Evolutionary conservation across 2,888 invertebrate species (phyloP).

Genomic region (Theretra japonica): DNA sequence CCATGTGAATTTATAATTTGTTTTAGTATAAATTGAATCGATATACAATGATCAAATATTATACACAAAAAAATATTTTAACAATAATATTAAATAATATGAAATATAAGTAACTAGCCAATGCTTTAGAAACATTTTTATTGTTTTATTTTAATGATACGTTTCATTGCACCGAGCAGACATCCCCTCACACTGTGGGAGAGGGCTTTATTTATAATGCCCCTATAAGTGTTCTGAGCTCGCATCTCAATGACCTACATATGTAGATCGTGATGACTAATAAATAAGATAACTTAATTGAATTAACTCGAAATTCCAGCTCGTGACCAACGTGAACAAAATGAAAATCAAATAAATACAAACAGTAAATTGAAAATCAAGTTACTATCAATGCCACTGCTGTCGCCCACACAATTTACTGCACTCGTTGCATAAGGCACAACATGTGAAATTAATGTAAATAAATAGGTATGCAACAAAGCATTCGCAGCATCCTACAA

Average conservation of each 20-base stretch:
- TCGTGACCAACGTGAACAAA: not conserved
- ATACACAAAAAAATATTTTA: too few species aligned
- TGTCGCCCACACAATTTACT: not conserved
- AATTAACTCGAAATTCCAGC: not conserved
- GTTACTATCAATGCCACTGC: not conserved
- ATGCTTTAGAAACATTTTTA: not conserved
- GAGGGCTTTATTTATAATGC: slow-evolving; percentile 16
- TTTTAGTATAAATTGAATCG: too few species aligned
- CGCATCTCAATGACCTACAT: slow-evolving; percentile 15
- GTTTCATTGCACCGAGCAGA: not conserved
- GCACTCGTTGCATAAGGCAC: slow-evolving; percentile 22
- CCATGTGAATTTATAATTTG: slow-evolving; percentile 50
- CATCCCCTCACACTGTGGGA: slow-evolving; percentile 4
- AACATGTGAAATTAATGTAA: not conserved
- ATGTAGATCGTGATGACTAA: not conserved
- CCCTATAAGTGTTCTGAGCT: not conserved
- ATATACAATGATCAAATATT: too few species aligned
- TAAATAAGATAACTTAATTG: not conserved
- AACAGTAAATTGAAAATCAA: slow-evolving; percentile 5
- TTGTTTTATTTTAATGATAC: not conserved
- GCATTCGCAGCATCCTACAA: slow-evolving; percentile 37
- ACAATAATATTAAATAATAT: not conserved
- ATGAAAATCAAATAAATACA: not conserved
- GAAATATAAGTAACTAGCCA: not conserved
- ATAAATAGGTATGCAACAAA: slow-evolving; percentile 38